Conservation (phyloP, 1,140 invertebrate genomes). For the Pseudomyrmex concolor region DNA sequence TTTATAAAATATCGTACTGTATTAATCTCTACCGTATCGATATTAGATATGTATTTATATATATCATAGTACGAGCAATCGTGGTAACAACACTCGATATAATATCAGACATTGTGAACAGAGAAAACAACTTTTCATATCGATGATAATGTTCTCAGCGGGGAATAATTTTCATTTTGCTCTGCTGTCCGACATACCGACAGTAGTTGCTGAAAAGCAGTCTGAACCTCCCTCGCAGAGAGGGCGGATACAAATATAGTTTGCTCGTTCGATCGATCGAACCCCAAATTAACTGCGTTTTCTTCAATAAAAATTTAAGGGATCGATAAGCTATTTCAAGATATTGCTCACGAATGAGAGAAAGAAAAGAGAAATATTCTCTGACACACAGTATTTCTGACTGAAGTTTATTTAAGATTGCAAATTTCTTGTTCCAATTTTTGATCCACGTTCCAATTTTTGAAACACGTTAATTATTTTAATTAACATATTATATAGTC, state of each 20-base stretch:
- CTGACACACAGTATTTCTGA: background rate
- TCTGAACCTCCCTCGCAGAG: slow-evolving; percentile 15
- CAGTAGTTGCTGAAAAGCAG: background rate
- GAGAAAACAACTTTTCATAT: too few relatives aligned
- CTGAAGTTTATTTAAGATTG: background rate
- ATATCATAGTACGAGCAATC: background rate
- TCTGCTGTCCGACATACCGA: background rate
- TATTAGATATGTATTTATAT: slow-evolving; percentile 10
- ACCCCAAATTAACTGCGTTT: slow-evolving; percentile 17
- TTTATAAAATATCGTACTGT: too few relatives aligned
- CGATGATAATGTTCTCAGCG: background rate
- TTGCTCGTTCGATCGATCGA: slow-evolving; percentile 11
- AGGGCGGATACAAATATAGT: slow-evolving; percentile 2
- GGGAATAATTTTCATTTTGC: background rate
- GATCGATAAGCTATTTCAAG: slow-evolving; percentile 14
- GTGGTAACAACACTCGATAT: too few relatives aligned
- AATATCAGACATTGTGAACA: too few relatives aligned
- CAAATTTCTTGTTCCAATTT: background rate
- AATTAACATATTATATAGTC: too few relatives aligned
- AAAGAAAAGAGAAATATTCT: background rate
- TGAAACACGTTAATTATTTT: background rate
- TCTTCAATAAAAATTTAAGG: slow-evolving; percentile 1
- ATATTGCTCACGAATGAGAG: background rate
- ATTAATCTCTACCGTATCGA: slow-evolving; percentile 3
- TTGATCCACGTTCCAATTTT: too few relatives aligned